phyloP scores from a whole-genome alignment of 2,797 vertebrate genomes.

The Steatocranus sp. region DNA sequence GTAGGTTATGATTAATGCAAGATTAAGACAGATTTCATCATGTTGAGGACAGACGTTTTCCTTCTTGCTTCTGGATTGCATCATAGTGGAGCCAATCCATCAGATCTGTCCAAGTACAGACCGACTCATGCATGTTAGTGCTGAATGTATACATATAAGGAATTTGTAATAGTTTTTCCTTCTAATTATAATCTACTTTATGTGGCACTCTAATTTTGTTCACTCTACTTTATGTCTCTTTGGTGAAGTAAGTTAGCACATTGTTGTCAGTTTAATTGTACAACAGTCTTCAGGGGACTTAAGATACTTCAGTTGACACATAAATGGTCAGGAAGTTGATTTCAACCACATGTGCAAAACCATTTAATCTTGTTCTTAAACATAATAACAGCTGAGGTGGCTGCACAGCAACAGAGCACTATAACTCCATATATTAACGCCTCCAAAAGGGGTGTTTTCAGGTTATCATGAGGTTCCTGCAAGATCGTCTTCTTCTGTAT shows the following conservation, averaged over 20 bases:
- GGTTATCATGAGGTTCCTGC: neutral
- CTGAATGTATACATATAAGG: neutral
- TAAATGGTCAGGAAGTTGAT: neutral
- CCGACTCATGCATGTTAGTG: neutral
- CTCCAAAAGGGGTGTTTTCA: neutral
- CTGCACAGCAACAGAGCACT: neutral
- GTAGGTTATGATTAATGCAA: neutral
- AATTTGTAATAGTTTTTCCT: neutral
- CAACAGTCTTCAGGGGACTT: neutral
- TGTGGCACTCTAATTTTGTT: neutral
- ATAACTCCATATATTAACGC: neutral
- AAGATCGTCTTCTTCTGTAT: neutral
- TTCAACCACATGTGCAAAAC: neutral
- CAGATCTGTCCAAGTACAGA: neutral
- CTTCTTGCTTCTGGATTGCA: conserved; percentile 39
- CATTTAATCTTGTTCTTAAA: neutral
- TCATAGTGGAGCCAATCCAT: neutral
- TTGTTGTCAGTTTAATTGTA: neutral
- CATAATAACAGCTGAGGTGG: neutral
- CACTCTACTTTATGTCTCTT: neutral
- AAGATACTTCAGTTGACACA: neutral
- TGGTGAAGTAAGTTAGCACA: neutral
- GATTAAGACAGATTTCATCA: conserved; percentile 26
- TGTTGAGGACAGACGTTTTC: neutral
- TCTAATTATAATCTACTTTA: neutral